These are phyloP conservation scores for Glaucomys volans DNA, from an alignment of 2,113 vertebrate species.

Conservation along the genomic window DNA sequence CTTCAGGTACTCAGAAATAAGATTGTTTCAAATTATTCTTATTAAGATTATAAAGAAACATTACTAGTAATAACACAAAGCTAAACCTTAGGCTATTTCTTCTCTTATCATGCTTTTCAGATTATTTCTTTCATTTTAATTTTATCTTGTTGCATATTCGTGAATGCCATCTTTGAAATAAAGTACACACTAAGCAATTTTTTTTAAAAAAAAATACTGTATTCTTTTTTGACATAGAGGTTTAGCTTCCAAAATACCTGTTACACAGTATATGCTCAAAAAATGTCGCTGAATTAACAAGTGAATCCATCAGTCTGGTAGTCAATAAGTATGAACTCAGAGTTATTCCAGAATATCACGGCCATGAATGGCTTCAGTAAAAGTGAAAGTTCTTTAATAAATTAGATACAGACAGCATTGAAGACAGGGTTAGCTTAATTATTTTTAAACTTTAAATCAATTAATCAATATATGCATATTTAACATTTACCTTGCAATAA, in stretches of 20 bases:
- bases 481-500: neutral
- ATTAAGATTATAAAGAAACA: constrained; percentile 1
- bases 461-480: neutral
- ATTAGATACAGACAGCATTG: neutral
- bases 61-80: neutral
- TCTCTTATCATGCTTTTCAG: neutral
- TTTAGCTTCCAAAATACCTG: neutral
- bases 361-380: neutral
- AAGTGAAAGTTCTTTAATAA: neutral
- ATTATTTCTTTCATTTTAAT: neutral
- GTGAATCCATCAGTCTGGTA: neutral
- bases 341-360: neutral
- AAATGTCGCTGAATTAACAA: neutral
- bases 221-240: neutral
- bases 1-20: neutral
- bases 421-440: neutral
- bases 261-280: neutral
- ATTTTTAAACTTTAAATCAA: constrained; percentile 24
- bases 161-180: neutral
- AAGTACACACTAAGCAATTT: neutral
- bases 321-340: neutral
- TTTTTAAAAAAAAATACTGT: neutral
- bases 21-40: neutral
- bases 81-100: neutral
- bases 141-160: neutral